Conservation (phyloP, 2,113 vertebrate genomes). For the Willisornis vidua region DNA sequence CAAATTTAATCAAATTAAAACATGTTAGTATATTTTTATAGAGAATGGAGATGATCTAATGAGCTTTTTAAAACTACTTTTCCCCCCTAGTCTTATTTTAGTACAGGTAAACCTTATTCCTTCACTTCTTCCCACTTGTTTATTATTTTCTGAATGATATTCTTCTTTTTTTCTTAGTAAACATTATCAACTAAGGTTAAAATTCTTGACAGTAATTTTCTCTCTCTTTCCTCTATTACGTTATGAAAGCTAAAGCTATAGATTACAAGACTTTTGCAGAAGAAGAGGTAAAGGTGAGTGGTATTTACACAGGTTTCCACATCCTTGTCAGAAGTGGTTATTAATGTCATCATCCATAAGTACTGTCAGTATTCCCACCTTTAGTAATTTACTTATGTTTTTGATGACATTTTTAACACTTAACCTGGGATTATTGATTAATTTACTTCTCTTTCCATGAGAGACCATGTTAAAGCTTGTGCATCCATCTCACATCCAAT, state of each 20-base stretch:
- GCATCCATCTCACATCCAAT: not conserved
- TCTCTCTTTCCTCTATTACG: not conserved
- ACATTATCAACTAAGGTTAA: not conserved
- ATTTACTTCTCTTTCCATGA: not conserved
- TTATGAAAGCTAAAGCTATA: not conserved
- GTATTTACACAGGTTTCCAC: not conserved
- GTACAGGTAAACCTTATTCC: not conserved
- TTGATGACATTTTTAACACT: not conserved
- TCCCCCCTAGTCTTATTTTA: not conserved
- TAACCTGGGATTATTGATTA: not conserved
- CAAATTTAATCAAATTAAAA: not conserved
- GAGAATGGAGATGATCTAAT: not conserved
- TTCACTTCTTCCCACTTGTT: not conserved
- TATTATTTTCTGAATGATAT: not conserved
- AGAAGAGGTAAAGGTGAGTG: fast-evolving
- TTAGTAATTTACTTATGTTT: not conserved
- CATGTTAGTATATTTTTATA: not conserved
- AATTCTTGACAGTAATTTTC: not conserved
- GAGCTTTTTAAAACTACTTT: not conserved
- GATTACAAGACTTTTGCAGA: not conserved
- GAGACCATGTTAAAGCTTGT: not conserved
- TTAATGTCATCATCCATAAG: not conserved
- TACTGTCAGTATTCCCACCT: not conserved
- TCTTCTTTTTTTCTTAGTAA: not conserved
- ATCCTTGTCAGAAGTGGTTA: not conserved